Base-by-base conservation (phyloP, 2,888 invertebrate species). In the Anaspis maculata region DNA sequence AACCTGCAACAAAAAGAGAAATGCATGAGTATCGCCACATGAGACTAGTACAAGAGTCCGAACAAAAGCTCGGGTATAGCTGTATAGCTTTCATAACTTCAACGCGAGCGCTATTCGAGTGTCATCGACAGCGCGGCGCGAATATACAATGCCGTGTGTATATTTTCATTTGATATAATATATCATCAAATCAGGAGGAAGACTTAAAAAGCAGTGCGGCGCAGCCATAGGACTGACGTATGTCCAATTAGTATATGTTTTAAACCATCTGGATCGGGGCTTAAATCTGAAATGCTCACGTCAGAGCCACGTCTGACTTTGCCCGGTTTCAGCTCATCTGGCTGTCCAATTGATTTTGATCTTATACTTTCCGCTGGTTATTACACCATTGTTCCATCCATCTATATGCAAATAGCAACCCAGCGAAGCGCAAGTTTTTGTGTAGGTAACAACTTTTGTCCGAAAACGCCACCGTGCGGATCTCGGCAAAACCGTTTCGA, bases 161-260 rank as follows among this genome's bases (percentile, higher is more conserved):
- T n/a, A 46, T 50, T 44, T 27, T 32, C 46, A 50, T 50, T 50
- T 46, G 49, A 52, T 51, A 51, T 48, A 54, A 48, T 46, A 43
- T 40, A 54, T 55, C 51, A 57, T 51, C 5, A 6, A 5, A 57
- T 57, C 57, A 53, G 56, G 41, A 46, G 45, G 57, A 59, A 59
- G 57, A 55, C 57, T 48, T 56, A 56, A 57, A 59, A 59, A 53
- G 54, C 55, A 40, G 43, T 7, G 36, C 40, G 45, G 46, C 41
- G 58, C 57, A 59, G 57, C 57, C 59, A 47, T 59, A 62, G 49
- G 53, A 61, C 56, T 54, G 62, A 61, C 59, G 50, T 51, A 58
- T 48, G 62, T 61, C 62, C 62, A 62, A 62, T 62, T 62, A 62
- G 61, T 61, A 61, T 56, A 59, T 59, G 50, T 62, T 61, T 61